Percentiles rank a stretch among this genome's conserved stretches.
Evolutionary conservation across 2,888 invertebrate species (phyloP).

Genomic region (Automeris io): DNA sequence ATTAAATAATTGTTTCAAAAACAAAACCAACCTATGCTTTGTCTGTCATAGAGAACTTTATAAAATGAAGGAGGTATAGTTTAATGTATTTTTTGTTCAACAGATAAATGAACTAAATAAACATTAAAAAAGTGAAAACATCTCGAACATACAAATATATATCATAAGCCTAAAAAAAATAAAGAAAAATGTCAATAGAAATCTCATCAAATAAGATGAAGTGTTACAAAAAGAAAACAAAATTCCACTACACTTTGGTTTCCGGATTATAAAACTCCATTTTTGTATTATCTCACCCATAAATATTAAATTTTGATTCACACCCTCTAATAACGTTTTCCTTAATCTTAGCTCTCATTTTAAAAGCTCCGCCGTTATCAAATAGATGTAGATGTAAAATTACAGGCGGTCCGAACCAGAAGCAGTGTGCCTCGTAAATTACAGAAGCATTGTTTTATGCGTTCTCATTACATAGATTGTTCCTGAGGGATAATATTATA

Average conservation of each 20-base stretch:
- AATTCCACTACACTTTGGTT: background rate
- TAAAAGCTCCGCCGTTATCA: slow-evolving; percentile 48
- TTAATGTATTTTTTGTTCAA: no score
- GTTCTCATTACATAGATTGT: slow-evolving; percentile 64
- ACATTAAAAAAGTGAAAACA: no score
- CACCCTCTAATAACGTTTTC: slow-evolving; percentile 31
- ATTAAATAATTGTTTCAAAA: no score
- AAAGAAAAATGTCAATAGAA: no score
- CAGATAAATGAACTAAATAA: no score
- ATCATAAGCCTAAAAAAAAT: no score
- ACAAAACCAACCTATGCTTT: no score
- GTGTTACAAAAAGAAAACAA: no score
- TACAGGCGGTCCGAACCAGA: slow-evolving; percentile 35
- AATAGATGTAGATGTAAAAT: slow-evolving; percentile 33
- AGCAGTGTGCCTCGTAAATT: slow-evolving; percentile 49
- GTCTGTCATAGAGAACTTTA: no score
- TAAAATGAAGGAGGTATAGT: no score
- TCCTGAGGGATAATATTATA: slow-evolving; percentile 46
- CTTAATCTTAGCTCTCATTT: slow-evolving; percentile 53
- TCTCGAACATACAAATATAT: no score
- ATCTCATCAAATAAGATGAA: no score
- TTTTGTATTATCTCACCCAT: slow-evolving; percentile 15
- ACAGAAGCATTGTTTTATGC: slow-evolving; percentile 61
- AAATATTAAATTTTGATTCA: slow-evolving; percentile 16
- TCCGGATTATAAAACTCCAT: slow-evolving; percentile 17